Percentiles rank a stretch among this genome's conserved stretches.
phyloP scores from a whole-genome alignment of 2,113 vertebrate species.

The Pongo abelii region DNA sequence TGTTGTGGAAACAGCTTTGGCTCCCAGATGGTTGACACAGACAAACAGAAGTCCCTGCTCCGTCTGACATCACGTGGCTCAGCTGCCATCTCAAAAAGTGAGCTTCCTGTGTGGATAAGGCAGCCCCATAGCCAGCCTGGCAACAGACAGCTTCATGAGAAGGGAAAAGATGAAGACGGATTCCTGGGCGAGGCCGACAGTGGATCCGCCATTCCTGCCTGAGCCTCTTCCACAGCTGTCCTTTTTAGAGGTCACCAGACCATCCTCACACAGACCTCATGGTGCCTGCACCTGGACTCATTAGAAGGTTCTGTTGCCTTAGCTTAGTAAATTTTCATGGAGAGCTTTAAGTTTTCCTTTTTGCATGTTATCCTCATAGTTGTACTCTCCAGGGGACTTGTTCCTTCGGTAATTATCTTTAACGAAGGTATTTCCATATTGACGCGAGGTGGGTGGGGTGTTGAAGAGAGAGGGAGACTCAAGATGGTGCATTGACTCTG shows the following conservation, averaged over 20 bases:
- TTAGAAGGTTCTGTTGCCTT: slow-evolving; percentile 77
- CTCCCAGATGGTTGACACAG: slow-evolving; percentile 93
- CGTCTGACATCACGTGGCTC: slow-evolving; percentile 95
- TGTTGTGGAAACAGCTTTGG: slow-evolving; percentile 94
- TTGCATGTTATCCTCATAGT: slow-evolving; percentile 71
- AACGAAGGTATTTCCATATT: slow-evolving; percentile 75
- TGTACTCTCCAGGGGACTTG: slow-evolving; percentile 74
- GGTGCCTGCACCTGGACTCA: slow-evolving; percentile 81
- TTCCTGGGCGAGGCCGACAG: slow-evolving; percentile 93
- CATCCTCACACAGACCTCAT: slow-evolving; percentile 61
- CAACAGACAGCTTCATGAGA: slow-evolving; percentile 92
- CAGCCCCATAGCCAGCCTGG: slow-evolving; percentile 92
- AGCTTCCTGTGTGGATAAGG: slow-evolving; percentile 95
- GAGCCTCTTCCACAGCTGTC: slow-evolving; percentile 80
- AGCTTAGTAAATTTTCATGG: slow-evolving; percentile 79
- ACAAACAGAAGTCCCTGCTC: slow-evolving; percentile 94
- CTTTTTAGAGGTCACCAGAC: slow-evolving; percentile 68
- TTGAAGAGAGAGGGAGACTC: slow-evolving; percentile 77
- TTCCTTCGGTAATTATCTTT: slow-evolving; percentile 59
- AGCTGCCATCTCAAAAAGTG: slow-evolving; percentile 94
- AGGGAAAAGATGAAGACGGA: slow-evolving; percentile 92
- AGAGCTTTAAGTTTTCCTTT: slow-evolving; percentile 51
- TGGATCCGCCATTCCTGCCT: slow-evolving; percentile 47
- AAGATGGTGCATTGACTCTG: slow-evolving; percentile 51
- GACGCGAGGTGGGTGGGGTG: slow-evolving; percentile 83